Conservation (phyloP, 2,113 vertebrate genomes). For the Enhydra lutris region DNA sequence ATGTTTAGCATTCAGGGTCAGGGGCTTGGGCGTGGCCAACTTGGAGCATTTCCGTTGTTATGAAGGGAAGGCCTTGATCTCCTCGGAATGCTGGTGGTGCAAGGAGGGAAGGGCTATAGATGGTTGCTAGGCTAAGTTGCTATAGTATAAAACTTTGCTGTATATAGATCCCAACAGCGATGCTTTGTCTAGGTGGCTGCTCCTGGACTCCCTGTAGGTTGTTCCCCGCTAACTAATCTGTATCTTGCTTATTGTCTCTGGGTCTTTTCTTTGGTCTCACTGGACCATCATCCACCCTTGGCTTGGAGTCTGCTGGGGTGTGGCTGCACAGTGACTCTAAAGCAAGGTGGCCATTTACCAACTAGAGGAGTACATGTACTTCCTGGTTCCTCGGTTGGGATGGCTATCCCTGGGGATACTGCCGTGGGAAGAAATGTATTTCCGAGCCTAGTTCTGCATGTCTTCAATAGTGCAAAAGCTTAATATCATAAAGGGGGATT, state of each 20-base stretch:
- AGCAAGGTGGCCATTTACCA: neutral
- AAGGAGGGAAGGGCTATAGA: neutral
- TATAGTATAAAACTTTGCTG: neutral
- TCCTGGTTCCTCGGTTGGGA: neutral
- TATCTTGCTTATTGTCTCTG: neutral
- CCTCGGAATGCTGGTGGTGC: neutral
- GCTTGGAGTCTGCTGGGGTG: neutral
- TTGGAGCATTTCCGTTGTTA: neutral
- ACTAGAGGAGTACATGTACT: neutral
- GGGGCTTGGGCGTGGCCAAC: neutral
- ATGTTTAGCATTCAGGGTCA: neutral
- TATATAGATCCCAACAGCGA: neutral
- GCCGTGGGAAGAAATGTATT: neutral
- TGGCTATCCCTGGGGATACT: neutral
- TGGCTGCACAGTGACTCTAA: neutral
- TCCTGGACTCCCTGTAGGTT: neutral
- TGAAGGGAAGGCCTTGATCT: neutral
- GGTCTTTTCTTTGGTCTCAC: neutral
- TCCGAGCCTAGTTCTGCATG: neutral
- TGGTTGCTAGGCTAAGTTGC: neutral
- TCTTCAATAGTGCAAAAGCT: neutral
- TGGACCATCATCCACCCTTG: neutral
- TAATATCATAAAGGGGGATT: neutral
- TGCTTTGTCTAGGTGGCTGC: neutral
- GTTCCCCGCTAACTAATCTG: neutral